Base-by-base conservation (phyloP, 2,113 vertebrate genomes). In the Ailuropoda melanoleuca region DNA sequence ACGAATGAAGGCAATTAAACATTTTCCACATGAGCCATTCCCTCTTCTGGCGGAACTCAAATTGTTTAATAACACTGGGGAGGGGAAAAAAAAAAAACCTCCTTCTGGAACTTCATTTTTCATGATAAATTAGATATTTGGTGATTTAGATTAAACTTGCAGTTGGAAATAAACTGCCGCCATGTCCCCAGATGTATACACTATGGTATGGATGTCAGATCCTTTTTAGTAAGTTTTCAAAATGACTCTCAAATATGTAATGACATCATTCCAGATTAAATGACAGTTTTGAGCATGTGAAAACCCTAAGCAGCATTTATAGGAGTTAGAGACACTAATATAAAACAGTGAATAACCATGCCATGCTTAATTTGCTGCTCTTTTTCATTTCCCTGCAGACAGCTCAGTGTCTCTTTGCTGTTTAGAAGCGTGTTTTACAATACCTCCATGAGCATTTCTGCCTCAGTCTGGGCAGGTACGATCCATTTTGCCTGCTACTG, bases 291-390 rank as follows among this genome's bases (percentile, higher is more conserved):
- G 96, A 96, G 86, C 72, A 60, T 19, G 24, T n/a, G 68, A 90
- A 78, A 96, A 96, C 90, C 23, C 97, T 98, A 92, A 50, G 17
- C 29, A 95, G 84, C 37, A 86, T 97, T 98, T 96, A 97, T 9
- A 75, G 95, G 74, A 93, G 97, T 96, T 93, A 83, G 95, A 96
- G 90, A 97, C 55, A 90, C 93, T 94, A 96, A 98, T 93, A 95
- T 86, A 78, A 86, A 88, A 88, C 39, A 98, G 85, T 87, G 56
- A 94, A 97, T 66, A 97, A 96, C 39, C 55, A 10, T 17, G 66
- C 4, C n/a, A 85, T 81, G 43, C 93, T 81, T 94, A 98, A 78
- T 96, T 97, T 97, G 64, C 78, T 26, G 48, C 82, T 93, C 96
- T 81, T 89, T 95, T 75, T 93, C 92, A 48, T 92, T 68, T 97